phyloP scores from a whole-genome alignment of 2,888 invertebrate genomes.

The Tiliacea citrago region DNA sequence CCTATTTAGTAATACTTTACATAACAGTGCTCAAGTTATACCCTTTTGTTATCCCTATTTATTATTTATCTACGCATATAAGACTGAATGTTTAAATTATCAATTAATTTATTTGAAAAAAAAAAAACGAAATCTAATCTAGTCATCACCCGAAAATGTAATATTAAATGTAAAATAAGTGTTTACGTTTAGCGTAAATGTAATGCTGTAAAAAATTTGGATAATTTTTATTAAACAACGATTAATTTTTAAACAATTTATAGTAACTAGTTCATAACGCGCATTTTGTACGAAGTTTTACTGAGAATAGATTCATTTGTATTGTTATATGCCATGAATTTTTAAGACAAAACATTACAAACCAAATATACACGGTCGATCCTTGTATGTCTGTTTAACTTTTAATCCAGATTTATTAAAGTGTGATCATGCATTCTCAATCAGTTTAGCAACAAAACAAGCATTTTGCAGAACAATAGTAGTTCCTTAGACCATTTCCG shows the following conservation, averaged over 20 bases:
- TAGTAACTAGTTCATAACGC: constrained; percentile 65
- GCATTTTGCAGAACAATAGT: background rate
- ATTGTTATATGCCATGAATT: constrained; percentile 31
- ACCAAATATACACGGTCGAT: background rate
- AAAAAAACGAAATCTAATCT: constrained; percentile 61
- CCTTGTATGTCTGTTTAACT: background rate
- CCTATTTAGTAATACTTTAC: constrained; percentile 53
- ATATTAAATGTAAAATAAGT: constrained; percentile 66
- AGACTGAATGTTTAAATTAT: constrained; percentile 73
- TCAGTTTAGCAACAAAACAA: constrained; percentile 3
- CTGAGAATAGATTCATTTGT: constrained; percentile 46
- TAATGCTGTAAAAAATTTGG: constrained; percentile 79
- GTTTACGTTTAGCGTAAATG: constrained; percentile 66
- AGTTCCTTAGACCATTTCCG: background rate
- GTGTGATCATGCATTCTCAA: background rate
- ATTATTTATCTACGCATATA: constrained; percentile 69
- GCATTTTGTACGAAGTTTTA: constrained; percentile 79
- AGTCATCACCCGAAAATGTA: constrained; percentile 62
- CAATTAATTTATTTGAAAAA: constrained; percentile 59
- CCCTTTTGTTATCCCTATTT: constrained; percentile 57
- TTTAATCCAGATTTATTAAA: background rate
- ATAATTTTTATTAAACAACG: constrained; percentile 79
- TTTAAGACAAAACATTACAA: background rate
- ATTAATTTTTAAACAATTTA: constrained; percentile 71
- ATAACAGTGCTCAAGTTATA: constrained; percentile 63